Percentiles rank a stretch among this genome's conserved stretches.
Evolutionary conservation across 2,888 invertebrate species (phyloP).

Genomic region (Hoplodrina blanda): DNA sequence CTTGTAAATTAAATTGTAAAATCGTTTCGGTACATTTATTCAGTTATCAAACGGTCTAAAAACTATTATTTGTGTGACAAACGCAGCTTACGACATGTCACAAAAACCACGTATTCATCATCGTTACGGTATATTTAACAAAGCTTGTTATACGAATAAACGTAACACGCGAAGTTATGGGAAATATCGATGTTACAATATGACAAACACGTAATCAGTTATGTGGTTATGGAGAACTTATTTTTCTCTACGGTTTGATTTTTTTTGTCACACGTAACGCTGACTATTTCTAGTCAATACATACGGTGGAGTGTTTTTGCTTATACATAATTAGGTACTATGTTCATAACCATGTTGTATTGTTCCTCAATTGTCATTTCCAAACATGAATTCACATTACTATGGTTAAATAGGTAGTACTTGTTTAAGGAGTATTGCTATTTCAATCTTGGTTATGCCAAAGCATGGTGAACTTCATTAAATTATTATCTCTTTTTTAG

Average conservation of each 20-base stretch:
- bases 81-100: constrained; percentile 41
- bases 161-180: constrained; percentile 57
- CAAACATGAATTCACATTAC: too few species aligned
- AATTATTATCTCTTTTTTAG: too few species aligned
- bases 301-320: constrained; percentile 25
- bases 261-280: constrained; percentile 24
- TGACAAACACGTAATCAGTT: constrained; percentile 55
- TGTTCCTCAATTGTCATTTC: constrained; percentile 44
- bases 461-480: background rate
- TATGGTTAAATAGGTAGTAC: background rate
- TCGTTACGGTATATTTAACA: constrained; percentile 63
- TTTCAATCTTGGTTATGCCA: background rate
- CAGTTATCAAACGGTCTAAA: constrained; percentile 29
- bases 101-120: constrained; percentile 57
- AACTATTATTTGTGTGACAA: constrained; percentile 32
- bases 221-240: constrained; percentile 52
- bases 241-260: constrained; percentile 41
- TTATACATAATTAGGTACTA: constrained; percentile 10
- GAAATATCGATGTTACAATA: constrained; percentile 54
- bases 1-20: constrained; percentile 27
- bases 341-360: constrained; percentile 19
- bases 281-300: constrained; percentile 28
- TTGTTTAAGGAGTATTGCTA: background rate
- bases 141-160: constrained; percentile 49
- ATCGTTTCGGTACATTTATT: constrained; percentile 45